phyloP scores from a whole-genome alignment of 1,140 invertebrate species.

The Dufourea novaeangliae region DNA sequence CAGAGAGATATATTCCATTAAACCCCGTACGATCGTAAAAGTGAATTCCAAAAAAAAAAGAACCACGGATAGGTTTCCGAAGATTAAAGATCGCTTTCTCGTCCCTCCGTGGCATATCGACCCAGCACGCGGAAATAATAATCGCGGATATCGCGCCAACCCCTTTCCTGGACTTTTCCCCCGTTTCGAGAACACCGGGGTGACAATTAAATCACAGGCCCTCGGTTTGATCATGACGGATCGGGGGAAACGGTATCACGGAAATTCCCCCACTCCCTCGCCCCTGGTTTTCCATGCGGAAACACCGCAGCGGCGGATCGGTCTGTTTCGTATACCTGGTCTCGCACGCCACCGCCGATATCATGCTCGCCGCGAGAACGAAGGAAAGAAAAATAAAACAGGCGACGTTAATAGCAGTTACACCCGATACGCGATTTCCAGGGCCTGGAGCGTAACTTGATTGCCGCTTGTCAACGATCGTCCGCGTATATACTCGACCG shows the following conservation, averaged over 20 bases:
- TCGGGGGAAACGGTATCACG: constrained; percentile 62
- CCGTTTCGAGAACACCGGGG: constrained; percentile 57
- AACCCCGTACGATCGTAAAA: too few species aligned
- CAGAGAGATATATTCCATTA: too few species aligned
- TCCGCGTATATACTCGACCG: constrained; percentile 40
- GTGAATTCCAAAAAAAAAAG: too few species aligned
- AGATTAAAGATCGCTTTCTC: neutral
- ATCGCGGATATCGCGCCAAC: neutral
- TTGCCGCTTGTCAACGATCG: constrained; percentile 65
- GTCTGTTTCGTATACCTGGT: constrained; percentile 11
- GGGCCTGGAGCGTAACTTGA: constrained; percentile 48
- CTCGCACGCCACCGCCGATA: constrained; percentile 32
- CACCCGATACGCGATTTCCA: constrained; percentile 53
- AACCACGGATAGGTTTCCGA: too few species aligned
- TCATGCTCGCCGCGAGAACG: constrained; percentile 35
- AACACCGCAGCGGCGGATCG: constrained; percentile 12
- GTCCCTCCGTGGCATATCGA: too few species aligned
- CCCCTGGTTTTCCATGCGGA: constrained; percentile 54
- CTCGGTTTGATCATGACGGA: constrained; percentile 80
- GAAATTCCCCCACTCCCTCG: constrained; percentile 68
- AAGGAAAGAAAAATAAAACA: too few species aligned
- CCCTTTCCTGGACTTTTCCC: constrained; percentile 34
- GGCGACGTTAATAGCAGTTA: constrained; percentile 45
- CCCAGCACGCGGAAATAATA: neutral
- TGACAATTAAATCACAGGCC: constrained; percentile 81